phyloP scores from a whole-genome alignment of 2,113 vertebrate species.

The Varanus salvator region DNA sequence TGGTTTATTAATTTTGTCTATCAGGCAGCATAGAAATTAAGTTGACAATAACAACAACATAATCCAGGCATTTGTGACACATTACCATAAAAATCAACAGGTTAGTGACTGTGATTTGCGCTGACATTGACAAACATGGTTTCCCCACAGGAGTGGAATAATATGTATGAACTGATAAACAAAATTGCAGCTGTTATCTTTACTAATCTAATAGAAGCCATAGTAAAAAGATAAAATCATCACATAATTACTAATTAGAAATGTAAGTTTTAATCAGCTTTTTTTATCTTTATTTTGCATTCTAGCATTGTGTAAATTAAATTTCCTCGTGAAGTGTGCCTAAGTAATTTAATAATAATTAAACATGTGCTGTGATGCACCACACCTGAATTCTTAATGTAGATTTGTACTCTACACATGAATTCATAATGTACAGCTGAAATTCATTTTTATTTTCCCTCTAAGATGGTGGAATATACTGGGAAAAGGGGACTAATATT shows the following conservation, averaged over 20 bases:
- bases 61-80: background rate
- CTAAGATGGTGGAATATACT: background rate
- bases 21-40: no score
- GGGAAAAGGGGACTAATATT: background rate
- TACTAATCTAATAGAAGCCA: background rate
- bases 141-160: background rate
- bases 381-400: background rate
- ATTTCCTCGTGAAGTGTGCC: background rate
- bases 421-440: background rate
- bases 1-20: no score
- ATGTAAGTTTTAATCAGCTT: background rate
- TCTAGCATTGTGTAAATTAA: background rate
- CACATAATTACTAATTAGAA: background rate
- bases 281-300: background rate
- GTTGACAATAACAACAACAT: background rate
- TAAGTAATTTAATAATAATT: background rate
- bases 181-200: background rate
- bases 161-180: background rate
- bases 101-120: background rate
- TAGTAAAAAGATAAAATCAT: background rate
- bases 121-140: background rate
- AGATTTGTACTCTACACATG: no score
- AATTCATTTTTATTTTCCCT: background rate
- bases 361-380: background rate
- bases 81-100: background rate